These are phyloP conservation scores for Cygnus olor DNA, from an alignment of 2,797 vertebrate genomes.

Conservation along the genomic window DNA sequence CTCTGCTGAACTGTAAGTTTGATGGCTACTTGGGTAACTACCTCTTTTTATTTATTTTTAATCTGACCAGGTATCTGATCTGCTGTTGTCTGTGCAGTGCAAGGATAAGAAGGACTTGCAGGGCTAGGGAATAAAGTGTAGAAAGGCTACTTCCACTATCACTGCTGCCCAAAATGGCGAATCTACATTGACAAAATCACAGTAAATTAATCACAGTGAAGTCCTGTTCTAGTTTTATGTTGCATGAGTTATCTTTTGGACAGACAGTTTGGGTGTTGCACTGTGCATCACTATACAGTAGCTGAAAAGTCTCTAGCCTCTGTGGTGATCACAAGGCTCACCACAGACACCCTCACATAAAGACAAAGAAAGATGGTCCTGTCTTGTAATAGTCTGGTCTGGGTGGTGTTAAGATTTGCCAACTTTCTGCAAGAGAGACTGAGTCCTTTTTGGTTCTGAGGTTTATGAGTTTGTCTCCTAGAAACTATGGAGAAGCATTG, in stretches of 20 bases:
- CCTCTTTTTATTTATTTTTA: background rate
- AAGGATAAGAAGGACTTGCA: background rate
- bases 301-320: background rate
- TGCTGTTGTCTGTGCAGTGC: background rate
- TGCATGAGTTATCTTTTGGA: background rate
- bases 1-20: background rate
- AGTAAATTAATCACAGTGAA: background rate
- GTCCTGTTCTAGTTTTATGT: background rate
- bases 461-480: background rate
- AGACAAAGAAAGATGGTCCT: background rate
- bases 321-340: background rate
- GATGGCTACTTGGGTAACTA: background rate
- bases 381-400: background rate
- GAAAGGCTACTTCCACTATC: background rate
- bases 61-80: background rate
- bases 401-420: background rate
- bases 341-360: rapidly evolving
- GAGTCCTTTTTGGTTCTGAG: background rate
- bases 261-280: background rate
- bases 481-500: background rate
- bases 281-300: background rate
- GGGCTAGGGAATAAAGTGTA: background rate
- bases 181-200: background rate
- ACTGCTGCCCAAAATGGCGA: background rate
- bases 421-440: background rate